Evolutionary conservation across 30 jellyfish, hydroid and myxozoan genomes (phyloP).

Genomic region (Chrysaora quinquecirrha): DNA sequence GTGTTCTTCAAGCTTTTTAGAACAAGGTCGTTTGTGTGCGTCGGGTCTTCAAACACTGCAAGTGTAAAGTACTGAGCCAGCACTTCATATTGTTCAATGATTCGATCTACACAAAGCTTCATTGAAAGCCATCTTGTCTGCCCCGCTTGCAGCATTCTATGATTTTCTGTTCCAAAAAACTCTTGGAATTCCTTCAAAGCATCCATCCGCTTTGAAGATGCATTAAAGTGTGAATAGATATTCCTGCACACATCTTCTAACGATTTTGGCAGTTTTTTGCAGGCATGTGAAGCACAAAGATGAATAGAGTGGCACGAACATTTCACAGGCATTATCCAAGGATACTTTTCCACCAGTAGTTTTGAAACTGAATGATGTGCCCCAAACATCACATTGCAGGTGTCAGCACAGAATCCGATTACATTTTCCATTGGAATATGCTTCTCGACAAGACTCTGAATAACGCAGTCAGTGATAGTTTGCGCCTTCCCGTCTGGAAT

Average conservation of each 20-base stretch:
- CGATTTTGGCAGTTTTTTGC: constrained; percentile 29
- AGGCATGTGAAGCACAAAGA: constrained; percentile 47
- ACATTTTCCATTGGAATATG: constrained; percentile 37
- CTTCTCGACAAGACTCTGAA: constrained; percentile 23
- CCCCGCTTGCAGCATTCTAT: constrained; percentile 18
- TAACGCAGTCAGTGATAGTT: constrained; percentile 3
- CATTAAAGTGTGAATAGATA: constrained; percentile 19
- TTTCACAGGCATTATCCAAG: constrained; percentile 20
- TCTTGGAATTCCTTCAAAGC: constrained; percentile 36
- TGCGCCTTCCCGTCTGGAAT: constrained; percentile 21
- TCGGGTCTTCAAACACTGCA: constrained; percentile 49
- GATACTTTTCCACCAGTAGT: constrained; percentile 18
- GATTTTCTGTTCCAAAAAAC: constrained; percentile 35
- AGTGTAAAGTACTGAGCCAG: constrained; percentile 23
- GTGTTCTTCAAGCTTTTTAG: constrained; percentile 37
- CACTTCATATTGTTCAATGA: constrained; percentile 44
- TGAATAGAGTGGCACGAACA: constrained; percentile 53
- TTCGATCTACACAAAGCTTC: constrained; percentile 28
- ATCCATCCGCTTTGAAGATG: constrained; percentile 22
- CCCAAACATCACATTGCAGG: constrained; percentile 63
- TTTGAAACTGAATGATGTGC: constrained; percentile 28
- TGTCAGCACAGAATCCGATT: constrained; percentile 50
- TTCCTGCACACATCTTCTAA: constrained; percentile 50
- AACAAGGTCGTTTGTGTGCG: constrained; percentile 43
- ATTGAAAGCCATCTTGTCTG: constrained; percentile 56